Evolutionary conservation across 1,140 invertebrate species (phyloP).

Genomic region (Physella acuta): DNA sequence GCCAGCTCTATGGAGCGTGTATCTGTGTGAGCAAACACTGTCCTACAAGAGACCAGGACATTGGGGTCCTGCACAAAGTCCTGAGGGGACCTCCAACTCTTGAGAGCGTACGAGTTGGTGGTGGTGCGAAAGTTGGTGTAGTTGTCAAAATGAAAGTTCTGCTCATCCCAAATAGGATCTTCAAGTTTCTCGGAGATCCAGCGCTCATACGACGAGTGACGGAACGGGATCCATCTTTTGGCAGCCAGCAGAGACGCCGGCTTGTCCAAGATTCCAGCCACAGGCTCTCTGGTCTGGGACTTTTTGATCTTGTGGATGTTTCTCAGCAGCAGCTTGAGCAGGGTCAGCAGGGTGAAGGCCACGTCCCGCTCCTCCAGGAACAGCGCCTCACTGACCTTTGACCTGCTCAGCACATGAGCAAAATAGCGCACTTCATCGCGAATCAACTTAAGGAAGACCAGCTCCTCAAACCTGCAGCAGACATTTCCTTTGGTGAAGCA

Average conservation of each 20-base stretch:
- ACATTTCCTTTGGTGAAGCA: not conserved
- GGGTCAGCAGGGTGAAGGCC: not conserved
- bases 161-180: not conserved
- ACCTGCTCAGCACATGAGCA: slow-evolving; percentile 3
- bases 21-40: slow-evolving; percentile 11
- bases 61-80: slow-evolving; percentile 11
- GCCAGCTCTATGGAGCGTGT: not conserved
- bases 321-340: slow-evolving; percentile 6
- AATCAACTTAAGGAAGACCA: slow-evolving; percentile 19
- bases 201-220: slow-evolving; percentile 6
- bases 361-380: slow-evolving; percentile 19
- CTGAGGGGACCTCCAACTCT: slow-evolving; percentile 14
- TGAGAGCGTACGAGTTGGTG: not conserved
- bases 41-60: slow-evolving; percentile 11
- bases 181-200: not conserved
- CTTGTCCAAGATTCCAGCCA: not conserved
- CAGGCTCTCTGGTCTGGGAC: not conserved
- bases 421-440: slow-evolving; percentile 18
- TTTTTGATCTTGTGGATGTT: slow-evolving; percentile 16
- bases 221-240: not conserved
- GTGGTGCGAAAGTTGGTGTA: not conserved
- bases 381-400: not conserved
- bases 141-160: slow-evolving; percentile 13
- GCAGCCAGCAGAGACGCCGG: not conserved
- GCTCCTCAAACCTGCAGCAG: slow-evolving; percentile 16